Percentiles rank a stretch among this genome's conserved stretches.
phyloP scores from a whole-genome alignment of 2,113 vertebrate species.

The Myrmophylax atrothorax region DNA sequence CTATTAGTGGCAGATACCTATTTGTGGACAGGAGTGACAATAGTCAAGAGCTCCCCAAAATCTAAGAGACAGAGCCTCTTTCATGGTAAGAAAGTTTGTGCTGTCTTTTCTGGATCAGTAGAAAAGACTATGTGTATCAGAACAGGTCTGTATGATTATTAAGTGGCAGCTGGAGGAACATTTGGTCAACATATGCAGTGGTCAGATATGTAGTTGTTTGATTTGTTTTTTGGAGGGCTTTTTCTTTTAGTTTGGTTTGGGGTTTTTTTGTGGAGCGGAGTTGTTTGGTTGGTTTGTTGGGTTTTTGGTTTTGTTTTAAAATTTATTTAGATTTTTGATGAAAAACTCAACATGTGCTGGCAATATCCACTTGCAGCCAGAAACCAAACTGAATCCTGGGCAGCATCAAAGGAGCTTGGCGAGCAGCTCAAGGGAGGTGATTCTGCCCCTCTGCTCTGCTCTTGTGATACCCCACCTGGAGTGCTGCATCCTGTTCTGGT shows the following conservation, averaged over 20 bases:
- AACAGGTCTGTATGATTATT: not conserved
- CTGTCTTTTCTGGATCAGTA: not conserved
- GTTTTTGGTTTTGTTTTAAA: not conserved
- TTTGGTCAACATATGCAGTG: not conserved
- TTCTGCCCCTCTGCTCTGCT: not conserved
- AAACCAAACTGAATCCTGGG: not conserved
- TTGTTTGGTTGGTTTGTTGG: too few relatives aligned
- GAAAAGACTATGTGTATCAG: not conserved
- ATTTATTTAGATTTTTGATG: not conserved
- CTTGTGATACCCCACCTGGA: not conserved
- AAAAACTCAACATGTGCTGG: not conserved
- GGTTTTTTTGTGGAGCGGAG: too few relatives aligned
- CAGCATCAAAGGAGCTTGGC: not conserved
- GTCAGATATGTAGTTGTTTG: not conserved
- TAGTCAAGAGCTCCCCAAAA: not conserved
- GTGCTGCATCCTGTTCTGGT: not conserved
- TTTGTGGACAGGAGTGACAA: not conserved
- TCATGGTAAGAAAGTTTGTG: not conserved
- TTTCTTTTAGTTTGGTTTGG: too few relatives aligned
- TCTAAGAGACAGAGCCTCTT: not conserved
- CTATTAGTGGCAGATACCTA: not conserved
- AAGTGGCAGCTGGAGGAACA: not conserved
- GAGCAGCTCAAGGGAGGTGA: not conserved
- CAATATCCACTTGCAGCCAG: not conserved
- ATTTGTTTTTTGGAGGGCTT: not conserved